These are phyloP conservation scores for Drosophila vallismaia DNA, from an alignment of 2,888 invertebrate genomes.

Conservation along the genomic window DNA sequence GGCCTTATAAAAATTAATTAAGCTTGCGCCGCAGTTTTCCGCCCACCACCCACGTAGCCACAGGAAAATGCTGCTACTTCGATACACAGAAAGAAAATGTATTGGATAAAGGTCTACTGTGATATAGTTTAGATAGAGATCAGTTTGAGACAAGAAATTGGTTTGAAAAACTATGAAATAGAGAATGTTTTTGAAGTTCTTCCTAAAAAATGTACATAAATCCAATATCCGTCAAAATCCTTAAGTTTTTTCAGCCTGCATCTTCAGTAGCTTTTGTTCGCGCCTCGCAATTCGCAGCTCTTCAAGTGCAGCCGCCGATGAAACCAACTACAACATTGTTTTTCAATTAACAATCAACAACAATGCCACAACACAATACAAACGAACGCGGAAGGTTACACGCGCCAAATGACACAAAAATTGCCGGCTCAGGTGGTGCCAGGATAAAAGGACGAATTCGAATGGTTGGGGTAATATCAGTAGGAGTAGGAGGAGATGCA, in stretches of 20 bases:
- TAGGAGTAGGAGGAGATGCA: background rate
- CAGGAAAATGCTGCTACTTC: slow-evolving; percentile 14
- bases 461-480: background rate
- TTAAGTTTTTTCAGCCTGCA: slow-evolving; percentile 11
- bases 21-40: slow-evolving; percentile 59
- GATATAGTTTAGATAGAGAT: background rate
- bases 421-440: slow-evolving; percentile 62
- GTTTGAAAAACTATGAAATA: no score
- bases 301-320: slow-evolving; percentile 63
- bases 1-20: slow-evolving; percentile 79
- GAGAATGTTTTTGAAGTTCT: no score
- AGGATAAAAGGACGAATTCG: slow-evolving; percentile 10
- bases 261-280: slow-evolving; percentile 43
- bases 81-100: slow-evolving; percentile 12
- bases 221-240: no score
- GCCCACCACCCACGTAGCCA: background rate
- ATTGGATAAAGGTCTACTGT: background rate
- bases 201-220: background rate
- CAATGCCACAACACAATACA: slow-evolving; percentile 74
- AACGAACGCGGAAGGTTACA: slow-evolving; percentile 57
- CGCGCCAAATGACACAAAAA: slow-evolving; percentile 74
- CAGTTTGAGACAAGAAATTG: background rate
- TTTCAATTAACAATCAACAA: slow-evolving; percentile 80
- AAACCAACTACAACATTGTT: slow-evolving; percentile 73
- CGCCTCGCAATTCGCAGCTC: slow-evolving; percentile 67